phyloP scores from a whole-genome alignment of 2,888 invertebrate species.

The Hipparchia sbordonii region DNA sequence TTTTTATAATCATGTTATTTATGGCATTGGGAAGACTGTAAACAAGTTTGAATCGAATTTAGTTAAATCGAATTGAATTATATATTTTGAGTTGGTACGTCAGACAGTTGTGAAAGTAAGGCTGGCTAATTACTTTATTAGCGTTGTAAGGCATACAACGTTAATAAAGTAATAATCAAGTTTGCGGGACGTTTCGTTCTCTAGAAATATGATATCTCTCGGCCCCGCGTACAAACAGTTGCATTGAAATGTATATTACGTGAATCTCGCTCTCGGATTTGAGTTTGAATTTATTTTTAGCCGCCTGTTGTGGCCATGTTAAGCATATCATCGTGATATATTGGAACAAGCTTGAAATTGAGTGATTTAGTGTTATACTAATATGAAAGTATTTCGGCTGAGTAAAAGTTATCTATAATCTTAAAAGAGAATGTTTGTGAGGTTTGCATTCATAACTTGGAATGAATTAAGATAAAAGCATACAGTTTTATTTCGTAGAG shows the following conservation, averaged over 20 bases:
- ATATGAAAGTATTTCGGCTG: slow-evolving; percentile 2
- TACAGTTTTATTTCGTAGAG: too few species aligned
- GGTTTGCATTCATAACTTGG: neutral
- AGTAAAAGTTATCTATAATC: slow-evolving; percentile 5
- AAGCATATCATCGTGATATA: slow-evolving; percentile 21
- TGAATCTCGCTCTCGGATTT: slow-evolving; percentile 23
- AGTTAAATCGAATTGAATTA: too few species aligned
- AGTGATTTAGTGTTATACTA: slow-evolving; percentile 7
- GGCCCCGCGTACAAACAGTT: slow-evolving; percentile 31
- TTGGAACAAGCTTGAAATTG: neutral
- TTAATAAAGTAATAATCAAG: too few species aligned
- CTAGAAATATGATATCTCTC: too few species aligned
- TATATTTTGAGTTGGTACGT: too few species aligned
- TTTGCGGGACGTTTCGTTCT: too few species aligned
- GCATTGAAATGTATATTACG: slow-evolving; percentile 30
- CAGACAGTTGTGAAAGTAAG: too few species aligned
- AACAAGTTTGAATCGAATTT: too few species aligned
- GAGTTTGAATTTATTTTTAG: slow-evolving; percentile 29
- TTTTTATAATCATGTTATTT: too few species aligned
- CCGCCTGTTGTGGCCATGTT: slow-evolving; percentile 25
- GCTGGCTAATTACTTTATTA: too few species aligned
- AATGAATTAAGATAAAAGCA: neutral
- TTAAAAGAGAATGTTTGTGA: neutral
- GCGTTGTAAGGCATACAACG: too few species aligned
- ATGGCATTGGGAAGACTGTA: too few species aligned